A percentile compares a stretch with the other conserved stretches of the same genome.
phyloP scores from a whole-genome alignment of 2,113 vertebrate genomes.

The Cottus gobio region DNA sequence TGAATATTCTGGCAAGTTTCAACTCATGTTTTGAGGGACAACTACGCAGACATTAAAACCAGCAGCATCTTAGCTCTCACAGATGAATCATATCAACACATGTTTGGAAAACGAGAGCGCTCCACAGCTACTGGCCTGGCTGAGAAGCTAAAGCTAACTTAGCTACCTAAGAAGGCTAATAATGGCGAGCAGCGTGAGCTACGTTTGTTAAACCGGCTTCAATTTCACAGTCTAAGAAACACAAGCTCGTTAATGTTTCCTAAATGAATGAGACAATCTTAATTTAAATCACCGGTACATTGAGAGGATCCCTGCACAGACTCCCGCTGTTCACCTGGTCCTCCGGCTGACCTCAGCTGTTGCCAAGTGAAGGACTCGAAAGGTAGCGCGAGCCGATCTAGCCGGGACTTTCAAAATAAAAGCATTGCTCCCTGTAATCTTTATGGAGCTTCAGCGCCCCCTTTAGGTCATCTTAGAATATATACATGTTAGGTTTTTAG shows the following conservation, averaged over 20 bases:
- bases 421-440: not conserved
- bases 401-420: slow-evolving; percentile 60
- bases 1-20: not conserved
- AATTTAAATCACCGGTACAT: slow-evolving; percentile 3
- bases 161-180: slow-evolving; percentile 49
- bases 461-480: rapidly evolving
- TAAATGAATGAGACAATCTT: not conserved
- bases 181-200: not conserved
- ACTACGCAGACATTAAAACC: not conserved
- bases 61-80: not conserved
- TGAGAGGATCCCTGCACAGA: not conserved
- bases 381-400: not conserved
- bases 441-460: not conserved
- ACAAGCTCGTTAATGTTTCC: not conserved
- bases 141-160: slow-evolving; percentile 52
- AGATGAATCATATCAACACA: slow-evolving; percentile 27
- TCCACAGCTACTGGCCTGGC: not conserved
- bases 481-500: not conserved
- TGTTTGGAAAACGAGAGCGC: not conserved
- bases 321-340: not conserved
- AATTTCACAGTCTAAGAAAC: not conserved
- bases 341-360: slow-evolving; percentile 55
- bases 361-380: slow-evolving; percentile 53
- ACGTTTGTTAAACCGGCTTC: not conserved
- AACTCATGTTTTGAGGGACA: not conserved